These are phyloP conservation scores for Semicossyphus pulcher DNA, from an alignment of 2,113 vertebrate genomes.

Conservation along the genomic window DNA sequence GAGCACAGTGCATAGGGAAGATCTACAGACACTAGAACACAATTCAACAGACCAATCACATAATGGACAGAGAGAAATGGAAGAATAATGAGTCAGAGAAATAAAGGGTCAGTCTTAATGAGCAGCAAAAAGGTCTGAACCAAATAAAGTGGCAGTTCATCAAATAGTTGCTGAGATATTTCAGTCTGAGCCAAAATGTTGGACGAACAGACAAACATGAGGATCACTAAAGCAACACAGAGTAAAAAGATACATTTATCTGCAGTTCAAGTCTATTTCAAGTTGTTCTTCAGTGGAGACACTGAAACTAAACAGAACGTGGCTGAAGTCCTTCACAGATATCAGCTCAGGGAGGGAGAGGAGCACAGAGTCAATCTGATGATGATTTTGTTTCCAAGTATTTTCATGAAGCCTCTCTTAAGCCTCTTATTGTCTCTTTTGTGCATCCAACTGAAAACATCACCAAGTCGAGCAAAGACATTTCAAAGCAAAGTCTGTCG, in stretches of 20 bases:
- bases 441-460: constrained; percentile 65
- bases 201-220: neutral
- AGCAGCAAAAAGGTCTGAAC: neutral
- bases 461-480: constrained; percentile 57
- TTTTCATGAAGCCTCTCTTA: constrained; percentile 61
- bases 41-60: constrained; percentile 42
- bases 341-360: constrained; percentile 39
- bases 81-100: constrained; percentile 60
- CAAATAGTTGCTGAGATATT: neutral
- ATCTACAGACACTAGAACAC: constrained; percentile 56
- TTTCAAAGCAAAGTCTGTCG: constrained; percentile 16
- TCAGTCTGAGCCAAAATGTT: neutral
- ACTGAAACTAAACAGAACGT: constrained; percentile 44
- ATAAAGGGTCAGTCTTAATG: constrained; percentile 43
- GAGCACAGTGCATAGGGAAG: constrained; percentile 48
- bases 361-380: constrained; percentile 61
- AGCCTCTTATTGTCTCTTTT: constrained; percentile 51
- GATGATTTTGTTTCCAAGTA: constrained; percentile 65
- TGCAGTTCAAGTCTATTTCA: neutral
- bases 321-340: constrained; percentile 38
- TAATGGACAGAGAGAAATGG: constrained; percentile 51
- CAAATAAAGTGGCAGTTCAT: neutral
- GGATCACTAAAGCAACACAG: neutral
- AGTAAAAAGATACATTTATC: too few relatives aligned
- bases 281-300: constrained; percentile 18